These are phyloP conservation scores for Trachythela sp. DNA, from an alignment of 64 coral and sea anemone species.

Conservation along the genomic window DNA sequence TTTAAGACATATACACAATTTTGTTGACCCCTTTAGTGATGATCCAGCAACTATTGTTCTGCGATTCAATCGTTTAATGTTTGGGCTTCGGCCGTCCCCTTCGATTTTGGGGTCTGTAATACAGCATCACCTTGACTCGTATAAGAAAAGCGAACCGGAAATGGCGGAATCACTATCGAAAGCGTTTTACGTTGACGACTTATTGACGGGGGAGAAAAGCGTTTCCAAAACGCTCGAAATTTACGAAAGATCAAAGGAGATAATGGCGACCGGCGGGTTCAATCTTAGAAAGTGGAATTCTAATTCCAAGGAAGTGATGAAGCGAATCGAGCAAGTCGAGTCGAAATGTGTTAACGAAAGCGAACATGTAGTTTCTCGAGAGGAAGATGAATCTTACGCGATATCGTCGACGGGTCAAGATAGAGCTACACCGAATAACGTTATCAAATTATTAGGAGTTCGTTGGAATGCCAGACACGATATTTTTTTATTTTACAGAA, in stretches of 20 bases:
- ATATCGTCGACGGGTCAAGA: background rate
- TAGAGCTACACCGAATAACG: background rate
- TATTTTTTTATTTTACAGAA: background rate
- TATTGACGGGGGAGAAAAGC: slow-evolving; percentile 17
- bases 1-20: no score
- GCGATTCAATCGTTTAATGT: slow-evolving; percentile 35
- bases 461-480: background rate
- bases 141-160: slow-evolving; percentile 25
- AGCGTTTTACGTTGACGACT: slow-evolving; percentile 47
- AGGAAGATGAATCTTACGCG: background rate
- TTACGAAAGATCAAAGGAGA: slow-evolving; percentile 31
- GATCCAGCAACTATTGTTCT: background rate
- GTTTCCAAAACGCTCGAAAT: slow-evolving; percentile 21
- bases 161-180: slow-evolving; percentile 19
- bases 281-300: slow-evolving; percentile 46
- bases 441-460: background rate
- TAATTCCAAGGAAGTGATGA: slow-evolving; percentile 14
- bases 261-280: slow-evolving; percentile 27
- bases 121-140: slow-evolving; percentile 37
- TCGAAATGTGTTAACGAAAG: background rate
- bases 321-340: slow-evolving; percentile 12
- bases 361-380: background rate
- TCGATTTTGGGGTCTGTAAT: slow-evolving; percentile 19
- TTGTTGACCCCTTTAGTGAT: background rate
- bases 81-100: slow-evolving; percentile 27